phyloP scores from a whole-genome alignment of 2,113 vertebrate species.

The Archilochus colubris region DNA sequence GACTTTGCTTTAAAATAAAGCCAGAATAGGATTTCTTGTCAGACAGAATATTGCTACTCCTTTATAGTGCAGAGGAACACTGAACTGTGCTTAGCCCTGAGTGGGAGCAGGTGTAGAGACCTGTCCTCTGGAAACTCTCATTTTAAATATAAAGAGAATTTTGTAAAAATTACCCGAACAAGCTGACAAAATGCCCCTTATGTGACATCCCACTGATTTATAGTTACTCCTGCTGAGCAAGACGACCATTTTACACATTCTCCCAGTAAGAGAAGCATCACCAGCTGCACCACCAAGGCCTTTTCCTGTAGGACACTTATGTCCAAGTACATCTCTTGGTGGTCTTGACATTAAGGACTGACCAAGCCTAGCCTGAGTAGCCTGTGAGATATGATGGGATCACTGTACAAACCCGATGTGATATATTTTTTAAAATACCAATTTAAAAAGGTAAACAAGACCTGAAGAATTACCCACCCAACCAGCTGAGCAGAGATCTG shows the following conservation, averaged over 20 bases:
- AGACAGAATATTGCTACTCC: not conserved
- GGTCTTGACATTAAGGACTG: not conserved
- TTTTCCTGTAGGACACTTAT: not conserved
- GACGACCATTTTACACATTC: not conserved
- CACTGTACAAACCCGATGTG: not conserved
- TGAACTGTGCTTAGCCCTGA: not conserved
- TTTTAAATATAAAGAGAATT: not conserved
- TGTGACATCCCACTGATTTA: not conserved
- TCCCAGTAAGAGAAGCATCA: not conserved
- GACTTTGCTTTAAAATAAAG: conserved; percentile 19
- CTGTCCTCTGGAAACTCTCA: not conserved
- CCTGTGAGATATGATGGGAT: not conserved
- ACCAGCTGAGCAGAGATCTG: not conserved
- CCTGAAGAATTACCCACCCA: not conserved
- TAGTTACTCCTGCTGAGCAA: not conserved
- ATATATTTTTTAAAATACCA: not conserved
- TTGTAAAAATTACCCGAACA: not conserved
- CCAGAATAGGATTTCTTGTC: not conserved
- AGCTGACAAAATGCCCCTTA: not conserved
- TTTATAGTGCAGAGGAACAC: not conserved
- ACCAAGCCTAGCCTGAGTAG: not conserved
- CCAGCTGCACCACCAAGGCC: not conserved
- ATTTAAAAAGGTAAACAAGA: not conserved
- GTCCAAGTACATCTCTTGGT: not conserved
- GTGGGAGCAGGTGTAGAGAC: not conserved